phyloP scores from a whole-genome alignment of 1,140 invertebrate genomes.

The Lepidurus arcticus region DNA sequence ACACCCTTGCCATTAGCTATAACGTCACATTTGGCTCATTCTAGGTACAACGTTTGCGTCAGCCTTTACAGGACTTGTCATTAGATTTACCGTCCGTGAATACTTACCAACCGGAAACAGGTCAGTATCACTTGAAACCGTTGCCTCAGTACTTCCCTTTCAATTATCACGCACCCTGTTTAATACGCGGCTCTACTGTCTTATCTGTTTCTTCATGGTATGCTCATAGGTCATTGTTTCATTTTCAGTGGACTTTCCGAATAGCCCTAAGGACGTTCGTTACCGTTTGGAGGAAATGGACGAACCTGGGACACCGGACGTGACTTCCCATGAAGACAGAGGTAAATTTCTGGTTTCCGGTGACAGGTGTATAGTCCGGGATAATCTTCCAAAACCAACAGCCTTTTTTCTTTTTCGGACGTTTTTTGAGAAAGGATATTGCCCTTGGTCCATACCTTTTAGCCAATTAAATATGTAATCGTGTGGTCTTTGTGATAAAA shows the following conservation, averaged over 20 bases:
- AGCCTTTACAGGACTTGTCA: neutral
- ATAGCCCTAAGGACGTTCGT: constrained; percentile 31
- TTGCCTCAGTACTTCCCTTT: neutral
- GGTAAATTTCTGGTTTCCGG: constrained; percentile 21
- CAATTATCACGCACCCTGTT: neutral
- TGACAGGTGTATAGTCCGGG: constrained; percentile 36
- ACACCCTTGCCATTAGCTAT: neutral
- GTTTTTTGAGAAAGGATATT: constrained; percentile 25
- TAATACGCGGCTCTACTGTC: too few relatives aligned
- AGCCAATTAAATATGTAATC: neutral
- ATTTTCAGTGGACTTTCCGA: constrained; percentile 36
- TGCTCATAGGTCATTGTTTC: neutral
- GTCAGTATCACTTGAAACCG: constrained; percentile 10
- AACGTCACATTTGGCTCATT: neutral
- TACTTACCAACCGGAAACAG: constrained; percentile 32
- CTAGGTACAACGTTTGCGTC: neutral
- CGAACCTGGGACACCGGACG: constrained; percentile 27
- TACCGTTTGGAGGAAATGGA: constrained; percentile 30
- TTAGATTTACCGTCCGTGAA: constrained; percentile 29
- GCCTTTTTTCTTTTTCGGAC: neutral
- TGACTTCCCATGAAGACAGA: constrained; percentile 22
- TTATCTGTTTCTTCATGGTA: neutral
- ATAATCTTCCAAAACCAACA: constrained; percentile 37
- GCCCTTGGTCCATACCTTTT: neutral
- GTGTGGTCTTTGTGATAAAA: neutral